A percentile compares a stretch with the other conserved stretches of the same genome.
These are phyloP conservation scores for Ephydatia muelleri DNA, from an alignment of 37 sponge, comb jelly and placozoan species.

Conservation along the genomic window DNA sequence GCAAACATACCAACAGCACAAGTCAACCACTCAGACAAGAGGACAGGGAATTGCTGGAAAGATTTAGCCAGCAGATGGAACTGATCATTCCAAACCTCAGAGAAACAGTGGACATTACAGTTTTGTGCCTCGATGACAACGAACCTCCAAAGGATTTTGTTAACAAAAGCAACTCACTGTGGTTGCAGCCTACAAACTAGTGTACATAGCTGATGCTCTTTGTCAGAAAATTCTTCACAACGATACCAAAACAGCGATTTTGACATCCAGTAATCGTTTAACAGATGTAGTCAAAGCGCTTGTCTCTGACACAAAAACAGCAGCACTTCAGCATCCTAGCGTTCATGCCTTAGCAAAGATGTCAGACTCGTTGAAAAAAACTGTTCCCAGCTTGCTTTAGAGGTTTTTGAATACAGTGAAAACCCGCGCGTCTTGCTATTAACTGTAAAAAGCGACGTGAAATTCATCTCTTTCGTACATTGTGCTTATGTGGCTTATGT, in stretches of 20 bases:
- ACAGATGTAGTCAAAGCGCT: conserved; percentile 69
- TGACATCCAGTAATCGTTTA: conserved; percentile 62
- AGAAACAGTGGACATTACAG: conserved; percentile 45
- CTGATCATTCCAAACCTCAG: conserved; percentile 61
- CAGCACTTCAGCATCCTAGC: conserved; percentile 79
- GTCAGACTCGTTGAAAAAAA: conserved; percentile 44
- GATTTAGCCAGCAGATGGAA: conserved; percentile 70
- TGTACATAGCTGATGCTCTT: conserved; percentile 79
- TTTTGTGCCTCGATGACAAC: conserved; percentile 32
- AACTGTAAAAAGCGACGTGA: not conserved
- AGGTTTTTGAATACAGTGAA: conserved; percentile 51
- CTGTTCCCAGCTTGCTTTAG: conserved; percentile 55
- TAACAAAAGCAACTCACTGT: conserved; percentile 63
- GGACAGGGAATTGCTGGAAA: conserved; percentile 49
- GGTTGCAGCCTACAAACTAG: conserved; percentile 82
- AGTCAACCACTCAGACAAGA: conserved; percentile 55
- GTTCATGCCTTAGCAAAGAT: conserved; percentile 60
- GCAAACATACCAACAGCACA: not conserved
- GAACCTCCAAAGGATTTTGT: conserved; percentile 74
- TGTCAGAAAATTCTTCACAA: conserved; percentile 78
- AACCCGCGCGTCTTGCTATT: conserved; percentile 9
- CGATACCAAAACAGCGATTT: conserved; percentile 50
- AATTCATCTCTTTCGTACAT: not conserved
- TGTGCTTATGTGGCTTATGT: conserved; percentile 4
- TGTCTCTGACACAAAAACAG: conserved; percentile 75